These are phyloP conservation scores for Plemyria rubiginata DNA, from an alignment of 2,888 invertebrate genomes.

Conservation along the genomic window DNA sequence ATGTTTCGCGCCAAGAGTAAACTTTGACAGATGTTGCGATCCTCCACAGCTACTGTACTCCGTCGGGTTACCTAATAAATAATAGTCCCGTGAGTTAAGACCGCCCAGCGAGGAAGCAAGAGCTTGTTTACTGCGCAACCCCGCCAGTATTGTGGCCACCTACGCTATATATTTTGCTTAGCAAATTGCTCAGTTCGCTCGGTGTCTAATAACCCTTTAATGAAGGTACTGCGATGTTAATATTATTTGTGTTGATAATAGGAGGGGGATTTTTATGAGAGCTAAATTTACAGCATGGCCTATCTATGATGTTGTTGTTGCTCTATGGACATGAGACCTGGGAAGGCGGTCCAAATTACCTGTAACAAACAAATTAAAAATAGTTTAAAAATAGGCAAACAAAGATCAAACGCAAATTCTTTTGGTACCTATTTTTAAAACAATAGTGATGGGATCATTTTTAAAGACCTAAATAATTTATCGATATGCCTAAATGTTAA, in stretches of 20 bases:
- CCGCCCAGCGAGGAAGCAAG: constrained; percentile 80
- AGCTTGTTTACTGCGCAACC: constrained; percentile 75
- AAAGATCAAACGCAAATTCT: constrained; percentile 20
- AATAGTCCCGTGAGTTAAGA: constrained; percentile 80
- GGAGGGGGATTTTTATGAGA: constrained; percentile 30
- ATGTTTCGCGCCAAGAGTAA: constrained; percentile 37
- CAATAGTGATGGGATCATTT: constrained; percentile 25
- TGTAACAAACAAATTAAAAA: constrained; percentile 46
- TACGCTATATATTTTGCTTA: constrained; percentile 81
- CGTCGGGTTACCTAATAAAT: constrained; percentile 77
- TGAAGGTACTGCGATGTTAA: constrained; percentile 63
- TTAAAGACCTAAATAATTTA: not conserved
- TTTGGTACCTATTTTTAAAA: constrained; percentile 3
- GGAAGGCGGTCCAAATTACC: constrained; percentile 41
- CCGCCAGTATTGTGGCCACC: constrained; percentile 77
- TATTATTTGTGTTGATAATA: constrained; percentile 44
- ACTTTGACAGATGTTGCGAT: constrained; percentile 63
- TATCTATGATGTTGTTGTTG: constrained; percentile 15
- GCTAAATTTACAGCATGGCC: constrained; percentile 17
- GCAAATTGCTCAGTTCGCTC: constrained; percentile 80
- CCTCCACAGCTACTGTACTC: constrained; percentile 62
- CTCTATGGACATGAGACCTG: constrained; percentile 11
- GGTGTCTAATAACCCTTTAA: constrained; percentile 83
- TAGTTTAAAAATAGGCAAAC: constrained; percentile 19
- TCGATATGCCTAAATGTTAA: constrained; percentile 12